Conservation (phyloP, 2,888 invertebrate species). For the Muschampia plurimacula region DNA sequence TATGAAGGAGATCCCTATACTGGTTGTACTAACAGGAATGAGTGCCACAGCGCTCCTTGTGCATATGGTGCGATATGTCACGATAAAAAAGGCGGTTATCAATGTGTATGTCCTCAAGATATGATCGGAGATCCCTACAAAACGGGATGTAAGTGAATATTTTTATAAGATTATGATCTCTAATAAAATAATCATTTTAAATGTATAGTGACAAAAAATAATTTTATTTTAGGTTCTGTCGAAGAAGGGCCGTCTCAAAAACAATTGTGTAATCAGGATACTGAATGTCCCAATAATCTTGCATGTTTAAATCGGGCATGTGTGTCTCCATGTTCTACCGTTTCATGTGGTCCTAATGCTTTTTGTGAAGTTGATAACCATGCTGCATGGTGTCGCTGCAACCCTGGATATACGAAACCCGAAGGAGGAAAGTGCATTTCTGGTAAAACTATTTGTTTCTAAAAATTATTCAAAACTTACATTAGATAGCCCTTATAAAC, state of each 20-base stretch:
- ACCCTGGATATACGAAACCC: slow-evolving; percentile 92
- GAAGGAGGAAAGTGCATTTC: slow-evolving; percentile 93
- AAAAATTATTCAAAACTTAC: neutral
- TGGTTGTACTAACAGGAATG: slow-evolving; percentile 94
- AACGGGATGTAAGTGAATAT: slow-evolving; percentile 88
- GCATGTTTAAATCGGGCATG: slow-evolving; percentile 92
- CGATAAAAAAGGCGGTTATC: slow-evolving; percentile 94
- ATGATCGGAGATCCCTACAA: slow-evolving; percentile 95
- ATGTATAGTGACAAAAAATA: neutral
- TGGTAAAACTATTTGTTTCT: slow-evolving; percentile 73
- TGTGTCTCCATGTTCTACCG: slow-evolving; percentile 91
- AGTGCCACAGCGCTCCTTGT: slow-evolving; percentile 94
- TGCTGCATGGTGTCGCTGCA: slow-evolving; percentile 95
- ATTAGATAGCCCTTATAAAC: too few species aligned
- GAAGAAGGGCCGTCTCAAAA: slow-evolving; percentile 83
- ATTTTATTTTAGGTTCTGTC: slow-evolving; percentile 59
- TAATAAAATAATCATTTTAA: neutral
- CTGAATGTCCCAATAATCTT: slow-evolving; percentile 92
- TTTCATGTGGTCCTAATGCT: slow-evolving; percentile 93
- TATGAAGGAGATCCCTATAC: slow-evolving; percentile 94
- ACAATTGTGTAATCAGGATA: slow-evolving; percentile 89
- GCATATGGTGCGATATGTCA: slow-evolving; percentile 95
- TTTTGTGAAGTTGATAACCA: slow-evolving; percentile 95
- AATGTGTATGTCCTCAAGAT: slow-evolving; percentile 94
- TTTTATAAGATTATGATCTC: neutral